These are phyloP conservation scores for Sander vitreus DNA, from an alignment of 2,113 vertebrate genomes.

Conservation along the genomic window DNA sequence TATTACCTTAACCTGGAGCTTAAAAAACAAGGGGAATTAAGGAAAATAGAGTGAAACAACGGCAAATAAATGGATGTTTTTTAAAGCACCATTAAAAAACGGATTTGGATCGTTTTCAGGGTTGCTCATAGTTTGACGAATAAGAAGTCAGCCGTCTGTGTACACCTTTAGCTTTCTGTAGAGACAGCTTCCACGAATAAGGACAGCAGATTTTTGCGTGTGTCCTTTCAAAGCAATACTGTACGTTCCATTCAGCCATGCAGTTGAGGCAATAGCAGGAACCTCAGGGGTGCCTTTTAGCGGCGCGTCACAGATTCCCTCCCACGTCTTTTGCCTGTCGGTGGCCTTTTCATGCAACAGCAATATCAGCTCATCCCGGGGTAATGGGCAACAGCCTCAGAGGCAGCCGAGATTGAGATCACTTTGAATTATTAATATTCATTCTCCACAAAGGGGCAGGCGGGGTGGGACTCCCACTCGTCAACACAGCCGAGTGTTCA, in stretches of 20 bases:
- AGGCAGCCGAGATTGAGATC: slow-evolving; percentile 72
- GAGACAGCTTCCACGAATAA: background rate
- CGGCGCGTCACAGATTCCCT: slow-evolving; percentile 48
- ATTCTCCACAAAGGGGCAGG: slow-evolving; percentile 63
- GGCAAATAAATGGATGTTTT: background rate
- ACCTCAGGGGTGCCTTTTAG: slow-evolving; percentile 69
- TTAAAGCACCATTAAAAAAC: background rate
- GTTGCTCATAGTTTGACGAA: slow-evolving; percentile 17
- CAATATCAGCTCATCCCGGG: slow-evolving; percentile 71
- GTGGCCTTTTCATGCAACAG: slow-evolving; percentile 72
- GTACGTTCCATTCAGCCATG: slow-evolving; percentile 28
- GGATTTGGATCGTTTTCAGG: slow-evolving; percentile 12
- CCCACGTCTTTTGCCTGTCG: slow-evolving; percentile 48
- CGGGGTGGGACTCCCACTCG: slow-evolving; percentile 37
- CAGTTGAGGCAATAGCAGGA: slow-evolving; percentile 54
- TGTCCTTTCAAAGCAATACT: slow-evolving; percentile 38
- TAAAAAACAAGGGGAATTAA: slow-evolving; percentile 4
- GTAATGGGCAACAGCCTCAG: slow-evolving; percentile 71
- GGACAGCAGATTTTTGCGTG: background rate
- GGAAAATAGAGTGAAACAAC: slow-evolving; percentile 1
- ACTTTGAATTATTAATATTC: slow-evolving; percentile 82
- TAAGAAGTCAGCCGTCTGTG: slow-evolving; percentile 21
- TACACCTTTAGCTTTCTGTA: background rate
- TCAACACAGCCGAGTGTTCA: slow-evolving; percentile 53
- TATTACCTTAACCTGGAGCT: slow-evolving; percentile 22